Evolutionary conservation across 1,140 invertebrate species (phyloP), one percentile per base, ranked within the genome.

Genomic region (Chironomus striatipennis): DNA sequence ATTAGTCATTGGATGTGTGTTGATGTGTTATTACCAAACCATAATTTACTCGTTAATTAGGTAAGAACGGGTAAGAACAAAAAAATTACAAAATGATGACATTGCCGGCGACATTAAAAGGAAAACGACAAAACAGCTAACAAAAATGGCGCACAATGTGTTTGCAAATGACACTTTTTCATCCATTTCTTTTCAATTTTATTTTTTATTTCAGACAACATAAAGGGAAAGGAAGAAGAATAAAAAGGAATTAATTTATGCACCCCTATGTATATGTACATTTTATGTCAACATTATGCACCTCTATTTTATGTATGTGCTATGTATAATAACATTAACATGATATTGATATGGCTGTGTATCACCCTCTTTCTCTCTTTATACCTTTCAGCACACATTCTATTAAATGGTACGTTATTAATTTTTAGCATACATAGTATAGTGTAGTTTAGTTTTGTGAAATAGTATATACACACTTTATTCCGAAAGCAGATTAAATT

Each of bases 381-480:
- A n/a, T n/a, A 34, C 24, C 5, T 2, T 34, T 34, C 5, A 2
- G 5, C 24, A 34, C 24, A 34, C 24, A 34, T 34, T 34, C 8
- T 57, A 57, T 17, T 70, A 70, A 70, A 70, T 70, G 65, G 65
- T 70, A 70, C 65, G 65, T 70, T 70, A 70, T 20, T 70, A 70
- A 70, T 70, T 70, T 70, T 57, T 1, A 12, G 47, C 12, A 57
- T 57, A 15, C 12, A 12, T n/a, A n/a, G n/a, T n/a, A n/a, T n/a
- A n/a, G n/a, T n/a, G n/a, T n/a, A n/a, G n/a, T n/a, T n/a, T n/a
- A n/a, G n/a, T n/a, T n/a, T n/a, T 34, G 5, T 34, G 24, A 34
- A 34, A 1, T 34, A 34, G 24, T 5, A n/a, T 34, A 34, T 34
- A 34, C 24, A 57, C 47, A n/a, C 12, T 57, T 57, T 57, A 15